Evolutionary conservation across 2,888 invertebrate species (phyloP), one percentile per base, ranked within the genome.

Genomic region (Hedychridium roseum): DNA sequence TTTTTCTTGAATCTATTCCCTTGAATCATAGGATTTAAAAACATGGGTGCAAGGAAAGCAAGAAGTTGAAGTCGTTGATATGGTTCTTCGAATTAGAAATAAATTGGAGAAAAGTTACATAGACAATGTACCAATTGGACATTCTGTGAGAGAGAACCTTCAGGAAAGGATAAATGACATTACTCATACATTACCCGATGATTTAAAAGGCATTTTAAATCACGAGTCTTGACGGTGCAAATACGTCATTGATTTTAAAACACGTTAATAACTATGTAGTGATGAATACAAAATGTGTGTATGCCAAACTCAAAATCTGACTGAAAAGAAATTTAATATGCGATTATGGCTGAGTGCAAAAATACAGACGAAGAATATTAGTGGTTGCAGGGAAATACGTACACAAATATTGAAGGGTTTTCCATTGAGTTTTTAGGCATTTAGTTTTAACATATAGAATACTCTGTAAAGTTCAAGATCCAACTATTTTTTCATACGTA

Each of bases 51-150:
- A 87, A 70, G 94, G 91, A 37, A 93, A 94, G 70, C 91, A 94
- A 69, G 98, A 98, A 82, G 96, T 98, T 2, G 97, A 99, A 83
- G 88, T 98, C 46, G 96, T 99, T 5, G 99, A 99, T 76, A 91
- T 99, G 89, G 92, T 99, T 63, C 82, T 99, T 43, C 90, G 94
- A 77, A 85, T 99, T 50, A 86, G 92, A 58, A 92, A 93, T 71
- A 96, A 97, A 80, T 82, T 97, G 72, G 90, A 89, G 73, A 82
- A 86, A 72, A 81, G 81, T 71, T 80, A 81, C 60, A 79, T 80
- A 56, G 80, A 83, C 60, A 87, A 86, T 70, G 74, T 84, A 43
- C 82, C 83, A 9, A 76, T 85, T 21, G 82, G 80, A 47, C 84
- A 86, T 64, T 84, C 85, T 46, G 86, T 87, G 21, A 84, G 85